Conservation (phyloP, 2,113 vertebrate species). For the Gallinago jamesoni region DNA sequence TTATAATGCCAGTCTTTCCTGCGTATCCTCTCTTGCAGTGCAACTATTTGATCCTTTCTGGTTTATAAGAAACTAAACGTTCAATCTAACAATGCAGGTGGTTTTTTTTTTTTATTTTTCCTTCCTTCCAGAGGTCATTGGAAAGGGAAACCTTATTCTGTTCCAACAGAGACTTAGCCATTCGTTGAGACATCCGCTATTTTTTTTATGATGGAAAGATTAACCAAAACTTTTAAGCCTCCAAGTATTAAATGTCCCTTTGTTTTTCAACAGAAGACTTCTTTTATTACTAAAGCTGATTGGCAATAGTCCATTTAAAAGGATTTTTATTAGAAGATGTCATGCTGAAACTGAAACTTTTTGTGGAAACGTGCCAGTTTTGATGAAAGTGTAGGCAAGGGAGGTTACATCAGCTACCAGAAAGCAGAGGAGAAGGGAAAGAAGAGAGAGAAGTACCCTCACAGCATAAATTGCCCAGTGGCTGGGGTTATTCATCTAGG, state of each 20-base stretch:
- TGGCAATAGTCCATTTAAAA: neutral
- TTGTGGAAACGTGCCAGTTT: neutral
- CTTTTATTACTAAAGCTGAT: neutral
- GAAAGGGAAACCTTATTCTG: neutral
- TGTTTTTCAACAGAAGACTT: neutral
- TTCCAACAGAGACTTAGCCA: neutral
- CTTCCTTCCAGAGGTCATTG: neutral
- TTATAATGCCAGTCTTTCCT: neutral
- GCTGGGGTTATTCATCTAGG: neutral
- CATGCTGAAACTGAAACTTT: neutral
- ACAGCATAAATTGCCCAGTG: accelerated
- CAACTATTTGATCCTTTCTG: neutral
- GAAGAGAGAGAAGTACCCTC: neutral
- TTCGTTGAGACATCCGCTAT: accelerated
- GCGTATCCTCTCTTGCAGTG: accelerated
- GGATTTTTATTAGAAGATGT: neutral
- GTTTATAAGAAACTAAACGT: neutral
- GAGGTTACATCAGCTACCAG: neutral
- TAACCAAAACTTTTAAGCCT: neutral
- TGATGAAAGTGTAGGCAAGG: neutral
- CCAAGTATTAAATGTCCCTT: neutral
- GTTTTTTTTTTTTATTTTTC: neutral
- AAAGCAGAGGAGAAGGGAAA: neutral
- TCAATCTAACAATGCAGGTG: neutral
- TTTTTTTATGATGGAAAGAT: neutral